These are phyloP conservation scores for Hemicentrotus pulcherrimus DNA, from an alignment of 35 echinoderm and acorn worm species.

Conservation along the genomic window DNA sequence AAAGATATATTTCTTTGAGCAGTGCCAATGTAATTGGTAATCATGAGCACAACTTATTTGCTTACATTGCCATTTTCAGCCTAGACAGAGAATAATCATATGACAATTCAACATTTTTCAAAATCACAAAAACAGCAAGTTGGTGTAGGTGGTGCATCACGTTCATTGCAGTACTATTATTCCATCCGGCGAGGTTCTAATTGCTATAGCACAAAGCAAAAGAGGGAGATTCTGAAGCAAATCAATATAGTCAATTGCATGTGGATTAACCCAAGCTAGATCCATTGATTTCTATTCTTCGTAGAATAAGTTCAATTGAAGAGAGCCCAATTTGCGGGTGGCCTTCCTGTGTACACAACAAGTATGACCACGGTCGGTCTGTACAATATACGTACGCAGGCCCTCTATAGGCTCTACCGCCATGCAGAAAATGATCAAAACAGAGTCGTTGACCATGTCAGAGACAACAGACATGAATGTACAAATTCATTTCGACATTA, in stretches of 20 bases:
- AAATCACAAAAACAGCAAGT: background rate
- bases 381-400: background rate
- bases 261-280: background rate
- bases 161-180: background rate
- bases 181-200: background rate
- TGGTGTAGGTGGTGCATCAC: background rate
- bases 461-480: too few species aligned
- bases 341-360: conserved; percentile 9
- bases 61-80: too few species aligned
- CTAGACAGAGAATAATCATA: too few species aligned
- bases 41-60: too few species aligned
- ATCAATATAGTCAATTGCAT: conserved; percentile 13
- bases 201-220: background rate
- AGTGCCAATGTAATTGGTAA: too few species aligned
- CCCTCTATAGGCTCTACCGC: background rate
- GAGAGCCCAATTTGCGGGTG: background rate
- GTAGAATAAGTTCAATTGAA: background rate
- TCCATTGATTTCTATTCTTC: background rate
- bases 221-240: background rate
- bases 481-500: background rate
- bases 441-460: background rate
- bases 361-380: background rate
- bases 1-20: too few species aligned
- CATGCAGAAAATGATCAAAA: background rate
- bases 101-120: too few species aligned